These are phyloP conservation scores for Itoplectis maculator DNA, from an alignment of 2,888 invertebrate genomes.

Conservation along the genomic window DNA sequence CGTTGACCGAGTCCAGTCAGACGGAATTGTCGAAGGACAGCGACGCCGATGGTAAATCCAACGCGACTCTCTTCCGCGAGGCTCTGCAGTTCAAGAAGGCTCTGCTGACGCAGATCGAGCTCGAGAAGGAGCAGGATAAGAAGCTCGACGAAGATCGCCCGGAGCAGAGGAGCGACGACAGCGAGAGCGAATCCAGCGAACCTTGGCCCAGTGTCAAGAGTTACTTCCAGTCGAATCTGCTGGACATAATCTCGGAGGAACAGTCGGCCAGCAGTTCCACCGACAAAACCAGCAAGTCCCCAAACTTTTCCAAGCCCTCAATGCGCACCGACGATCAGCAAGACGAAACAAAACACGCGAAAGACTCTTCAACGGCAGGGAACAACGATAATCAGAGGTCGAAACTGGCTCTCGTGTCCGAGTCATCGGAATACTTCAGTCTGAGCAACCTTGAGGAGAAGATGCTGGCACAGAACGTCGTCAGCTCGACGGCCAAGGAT, in stretches of 20 bases:
- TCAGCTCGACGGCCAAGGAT: conserved; percentile 8
- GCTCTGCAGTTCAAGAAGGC: conserved; percentile 73
- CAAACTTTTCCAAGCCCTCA: neutral
- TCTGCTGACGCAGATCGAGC: conserved; percentile 70
- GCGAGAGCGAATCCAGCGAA: conserved; percentile 52
- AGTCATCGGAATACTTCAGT: conserved; percentile 71
- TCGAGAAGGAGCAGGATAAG: conserved; percentile 56
- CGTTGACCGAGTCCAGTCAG: conserved; percentile 65
- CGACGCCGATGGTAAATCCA: conserved; percentile 73
- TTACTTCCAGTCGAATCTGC: conserved; percentile 70
- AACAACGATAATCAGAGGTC: conserved; percentile 37
- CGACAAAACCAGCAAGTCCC: conserved; percentile 60
- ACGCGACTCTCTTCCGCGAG: conserved; percentile 72
- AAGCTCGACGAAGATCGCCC: neutral
- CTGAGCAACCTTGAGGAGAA: conserved; percentile 47
- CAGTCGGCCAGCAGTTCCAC: conserved; percentile 74
- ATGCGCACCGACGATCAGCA: neutral
- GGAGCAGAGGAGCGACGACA: conserved; percentile 38
- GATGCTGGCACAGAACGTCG: neutral
- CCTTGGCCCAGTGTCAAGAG: conserved; percentile 50
- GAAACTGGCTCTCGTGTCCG: conserved; percentile 8
- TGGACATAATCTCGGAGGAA: conserved; percentile 79
- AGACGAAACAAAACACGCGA: neutral
- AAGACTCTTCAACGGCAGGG: neutral
- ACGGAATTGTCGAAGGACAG: conserved; percentile 71